phyloP scores from a whole-genome alignment of 2,113 vertebrate genomes.

The Aramus guarauna region DNA sequence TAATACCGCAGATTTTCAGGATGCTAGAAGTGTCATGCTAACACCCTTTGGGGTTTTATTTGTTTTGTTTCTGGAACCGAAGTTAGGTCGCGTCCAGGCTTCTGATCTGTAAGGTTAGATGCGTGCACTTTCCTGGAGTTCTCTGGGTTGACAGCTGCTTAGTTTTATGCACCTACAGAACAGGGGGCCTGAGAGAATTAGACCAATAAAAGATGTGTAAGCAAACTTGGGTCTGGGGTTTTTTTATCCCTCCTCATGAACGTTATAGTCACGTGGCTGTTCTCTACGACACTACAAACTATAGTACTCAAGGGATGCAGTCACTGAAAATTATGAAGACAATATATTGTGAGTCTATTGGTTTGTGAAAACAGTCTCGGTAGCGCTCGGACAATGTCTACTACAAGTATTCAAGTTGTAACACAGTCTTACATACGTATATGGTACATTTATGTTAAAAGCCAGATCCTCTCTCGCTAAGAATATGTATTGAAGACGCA shows the following conservation, averaged over 20 bases:
- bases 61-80: slow-evolving; percentile 20
- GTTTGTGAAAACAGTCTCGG: background rate
- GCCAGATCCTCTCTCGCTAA: background rate
- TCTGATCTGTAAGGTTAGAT: background rate
- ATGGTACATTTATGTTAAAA: background rate
- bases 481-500: background rate
- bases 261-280: background rate
- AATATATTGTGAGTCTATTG: background rate
- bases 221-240: background rate
- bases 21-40: background rate
- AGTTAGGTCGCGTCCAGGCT: slow-evolving; percentile 13
- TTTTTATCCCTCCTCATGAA: background rate
- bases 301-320: background rate
- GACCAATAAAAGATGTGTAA: background rate
- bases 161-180: background rate
- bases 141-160: slow-evolving; percentile 25
- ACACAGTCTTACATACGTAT: background rate
- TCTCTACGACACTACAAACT: background rate
- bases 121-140: background rate
- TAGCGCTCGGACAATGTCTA: background rate
- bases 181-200: slow-evolving; percentile 27
- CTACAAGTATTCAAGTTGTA: background rate
- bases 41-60: background rate
- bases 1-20: background rate
- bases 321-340: background rate